These are phyloP conservation scores for Lucifuga dentata DNA, from an alignment of 2,113 vertebrate genomes.

Conservation along the genomic window DNA sequence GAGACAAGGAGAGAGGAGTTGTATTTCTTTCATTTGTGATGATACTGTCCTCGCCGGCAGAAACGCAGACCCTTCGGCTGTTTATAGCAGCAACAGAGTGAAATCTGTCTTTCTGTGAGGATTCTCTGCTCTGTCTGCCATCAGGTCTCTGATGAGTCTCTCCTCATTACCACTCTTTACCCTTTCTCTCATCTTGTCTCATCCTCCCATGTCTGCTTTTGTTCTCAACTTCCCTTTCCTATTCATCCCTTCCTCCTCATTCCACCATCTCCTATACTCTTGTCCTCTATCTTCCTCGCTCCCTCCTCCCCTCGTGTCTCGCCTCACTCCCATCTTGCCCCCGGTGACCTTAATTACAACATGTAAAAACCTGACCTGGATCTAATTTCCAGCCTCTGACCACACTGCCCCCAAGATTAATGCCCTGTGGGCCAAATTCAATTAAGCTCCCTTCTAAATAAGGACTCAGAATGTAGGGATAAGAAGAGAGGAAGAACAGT, in stretches of 20 bases:
- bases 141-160: not conserved
- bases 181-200: not conserved
- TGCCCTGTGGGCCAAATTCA: slow-evolving; percentile 73
- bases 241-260: not conserved
- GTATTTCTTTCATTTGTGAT: slow-evolving; percentile 5
- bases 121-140: not conserved
- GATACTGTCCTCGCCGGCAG: not conserved
- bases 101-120: not conserved
- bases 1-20: not conserved
- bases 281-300: not conserved
- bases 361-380: slow-evolving; percentile 76
- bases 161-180: not conserved
- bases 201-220: not conserved
- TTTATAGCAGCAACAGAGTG: slow-evolving; percentile 9
- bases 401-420: slow-evolving; percentile 64
- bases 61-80: slow-evolving; percentile 10
- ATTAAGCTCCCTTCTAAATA: slow-evolving; percentile 70
- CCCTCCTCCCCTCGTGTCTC: slow-evolving; percentile 5
- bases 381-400: slow-evolving; percentile 69
- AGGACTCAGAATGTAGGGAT: slow-evolving; percentile 27
- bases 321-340: slow-evolving; percentile 28
- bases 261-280: not conserved
- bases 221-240: not conserved
- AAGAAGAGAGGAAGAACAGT: slow-evolving; percentile 28
- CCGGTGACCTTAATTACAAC: slow-evolving; percentile 79